A percentile compares a stretch with the other conserved stretches of the same genome.
phyloP scores from a whole-genome alignment of 2,113 vertebrate species.

The Carassius gibelio region DNA sequence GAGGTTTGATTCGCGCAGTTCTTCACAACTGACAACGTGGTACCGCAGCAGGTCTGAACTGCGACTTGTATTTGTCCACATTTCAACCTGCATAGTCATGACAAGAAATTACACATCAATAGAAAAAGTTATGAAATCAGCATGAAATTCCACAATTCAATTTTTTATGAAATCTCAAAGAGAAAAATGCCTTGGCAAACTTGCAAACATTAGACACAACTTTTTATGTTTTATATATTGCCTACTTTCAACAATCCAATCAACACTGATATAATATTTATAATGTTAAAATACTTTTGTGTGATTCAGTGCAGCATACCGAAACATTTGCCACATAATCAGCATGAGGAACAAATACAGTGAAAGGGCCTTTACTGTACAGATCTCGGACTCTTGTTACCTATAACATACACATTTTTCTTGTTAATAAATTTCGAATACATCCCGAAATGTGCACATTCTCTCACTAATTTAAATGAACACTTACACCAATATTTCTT shows the following conservation, averaged over 20 bases:
- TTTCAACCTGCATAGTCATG: conserved; percentile 44
- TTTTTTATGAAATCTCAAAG: not conserved
- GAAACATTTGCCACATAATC: conserved; percentile 67
- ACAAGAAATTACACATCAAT: not conserved
- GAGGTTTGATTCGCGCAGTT: conserved; percentile 77
- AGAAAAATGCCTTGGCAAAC: not conserved
- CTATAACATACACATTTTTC: conserved; percentile 37
- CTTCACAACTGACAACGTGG: conserved; percentile 83
- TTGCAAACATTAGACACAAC: not conserved
- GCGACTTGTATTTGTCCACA: conserved; percentile 61
- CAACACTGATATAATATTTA: not conserved
- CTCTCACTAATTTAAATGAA: not conserved
- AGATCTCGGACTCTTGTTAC: conserved; percentile 66
- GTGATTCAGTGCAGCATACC: conserved; percentile 63
- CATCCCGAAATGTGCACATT: not conserved
- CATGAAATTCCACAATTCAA: not conserved
- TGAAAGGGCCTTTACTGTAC: conserved; percentile 75
- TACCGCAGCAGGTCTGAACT: conserved; percentile 76
- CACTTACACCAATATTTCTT: conserved; percentile 73
- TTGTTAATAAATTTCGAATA: not conserved
- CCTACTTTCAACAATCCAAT: not conserved
- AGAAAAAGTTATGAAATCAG: not conserved
- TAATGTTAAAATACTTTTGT: not conserved
- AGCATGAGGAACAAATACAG: conserved; percentile 78
- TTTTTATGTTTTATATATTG: not conserved